phyloP scores from a whole-genome alignment of 2,113 vertebrate species.

The Amblyopsis rosae region DNA sequence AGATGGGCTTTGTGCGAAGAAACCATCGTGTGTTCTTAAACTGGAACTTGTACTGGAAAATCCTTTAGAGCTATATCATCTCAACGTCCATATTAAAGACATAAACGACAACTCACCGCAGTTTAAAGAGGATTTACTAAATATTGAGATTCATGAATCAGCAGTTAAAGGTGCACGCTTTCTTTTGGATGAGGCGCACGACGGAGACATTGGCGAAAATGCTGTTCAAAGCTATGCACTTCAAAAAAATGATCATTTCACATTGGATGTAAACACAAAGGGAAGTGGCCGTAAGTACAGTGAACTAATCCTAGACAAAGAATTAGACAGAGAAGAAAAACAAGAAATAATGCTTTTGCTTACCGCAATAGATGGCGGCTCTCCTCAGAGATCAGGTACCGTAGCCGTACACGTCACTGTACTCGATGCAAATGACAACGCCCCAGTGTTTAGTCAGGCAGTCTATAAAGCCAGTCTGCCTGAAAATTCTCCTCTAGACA shows the following conservation, averaged over 20 bases:
- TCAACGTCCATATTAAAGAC: constrained; percentile 64
- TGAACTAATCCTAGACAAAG: too few relatives aligned
- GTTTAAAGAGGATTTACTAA: constrained; percentile 60
- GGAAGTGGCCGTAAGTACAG: too few relatives aligned
- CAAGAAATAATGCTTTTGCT: too few relatives aligned
- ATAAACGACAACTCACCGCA: constrained; percentile 68
- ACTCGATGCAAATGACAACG: too few relatives aligned
- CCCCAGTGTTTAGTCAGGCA: too few relatives aligned
- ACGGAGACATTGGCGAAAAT: constrained; percentile 70
- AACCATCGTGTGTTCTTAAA: constrained; percentile 53
- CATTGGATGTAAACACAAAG: constrained; percentile 46
- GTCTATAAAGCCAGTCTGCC: too few relatives aligned
- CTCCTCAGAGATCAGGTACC: too few relatives aligned
- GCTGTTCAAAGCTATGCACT: constrained; percentile 60
- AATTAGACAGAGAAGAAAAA: too few relatives aligned
- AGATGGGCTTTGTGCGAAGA: constrained; percentile 60
- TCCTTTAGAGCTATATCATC: constrained; percentile 63
- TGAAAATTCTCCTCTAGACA: too few relatives aligned
- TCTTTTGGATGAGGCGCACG: constrained; percentile 71
- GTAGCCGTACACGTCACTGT: too few relatives aligned
- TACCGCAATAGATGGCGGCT: too few relatives aligned
- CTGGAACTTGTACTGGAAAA: constrained; percentile 66
- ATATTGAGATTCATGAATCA: constrained; percentile 51
- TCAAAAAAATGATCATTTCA: constrained; percentile 68
- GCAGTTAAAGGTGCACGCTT: constrained; percentile 51